phyloP scores from a whole-genome alignment of 2,797 vertebrate species.

The Toxotes lorentzi region DNA sequence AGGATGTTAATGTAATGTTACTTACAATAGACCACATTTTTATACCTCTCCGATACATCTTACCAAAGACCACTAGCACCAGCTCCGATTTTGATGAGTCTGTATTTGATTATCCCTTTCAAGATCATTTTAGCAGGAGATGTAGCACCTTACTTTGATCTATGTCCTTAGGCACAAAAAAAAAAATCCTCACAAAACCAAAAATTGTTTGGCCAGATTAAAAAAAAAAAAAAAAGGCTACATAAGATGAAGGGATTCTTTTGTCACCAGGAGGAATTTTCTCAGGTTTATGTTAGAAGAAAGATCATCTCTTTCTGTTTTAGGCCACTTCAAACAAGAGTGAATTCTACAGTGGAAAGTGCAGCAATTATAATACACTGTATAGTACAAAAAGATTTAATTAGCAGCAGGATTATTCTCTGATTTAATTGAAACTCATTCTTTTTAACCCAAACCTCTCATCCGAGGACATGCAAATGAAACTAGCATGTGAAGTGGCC shows the following conservation, averaged over 20 bases:
- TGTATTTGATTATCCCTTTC: slow-evolving; percentile 59
- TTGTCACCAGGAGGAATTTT: slow-evolving; percentile 39
- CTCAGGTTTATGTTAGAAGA: slow-evolving; percentile 38
- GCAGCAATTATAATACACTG: background rate
- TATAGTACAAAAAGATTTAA: background rate
- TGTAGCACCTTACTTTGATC: slow-evolving; percentile 65
- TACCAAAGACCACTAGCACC: slow-evolving; percentile 31
- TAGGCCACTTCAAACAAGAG: slow-evolving; percentile 16
- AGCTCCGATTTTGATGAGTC: slow-evolving; percentile 48
- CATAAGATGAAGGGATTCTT: slow-evolving; percentile 58
- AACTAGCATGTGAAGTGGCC: slow-evolving; percentile 19
- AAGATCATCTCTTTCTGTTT: slow-evolving; percentile 26
- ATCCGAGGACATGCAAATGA: slow-evolving; percentile 32
- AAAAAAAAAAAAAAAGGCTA: slow-evolving; percentile 57
- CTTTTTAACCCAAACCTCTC: slow-evolving; percentile 17
- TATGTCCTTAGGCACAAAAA: slow-evolving; percentile 43
- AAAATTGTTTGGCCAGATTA: slow-evolving; percentile 54
- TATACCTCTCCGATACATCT: no score
- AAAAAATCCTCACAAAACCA: slow-evolving; percentile 36
- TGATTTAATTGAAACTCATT: background rate
- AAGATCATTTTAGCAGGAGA: slow-evolving; percentile 60
- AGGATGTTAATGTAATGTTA: background rate
- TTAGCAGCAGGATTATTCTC: background rate
- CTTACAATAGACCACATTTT: slow-evolving; percentile 31
- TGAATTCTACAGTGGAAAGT: slow-evolving; percentile 29